Conservation (phyloP, 2,888 invertebrate species). For the Tortricodes alternella region DNA sequence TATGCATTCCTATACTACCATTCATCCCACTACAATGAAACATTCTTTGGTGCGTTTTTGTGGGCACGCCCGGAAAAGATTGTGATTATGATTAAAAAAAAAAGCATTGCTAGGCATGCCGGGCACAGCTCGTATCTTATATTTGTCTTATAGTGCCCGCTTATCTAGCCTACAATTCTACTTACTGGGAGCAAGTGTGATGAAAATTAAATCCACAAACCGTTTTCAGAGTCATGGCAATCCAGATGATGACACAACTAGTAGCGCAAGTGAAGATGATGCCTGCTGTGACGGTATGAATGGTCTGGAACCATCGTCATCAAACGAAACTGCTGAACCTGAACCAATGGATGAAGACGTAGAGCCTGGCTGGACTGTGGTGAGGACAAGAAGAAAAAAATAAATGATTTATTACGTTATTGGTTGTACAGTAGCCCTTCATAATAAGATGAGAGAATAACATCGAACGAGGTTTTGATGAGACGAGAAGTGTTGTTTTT, state of each 20-base stretch:
- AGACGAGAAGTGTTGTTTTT: too few relatives aligned
- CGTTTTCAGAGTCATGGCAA: slow-evolving; percentile 68
- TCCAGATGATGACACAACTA: slow-evolving; percentile 74
- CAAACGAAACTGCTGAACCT: slow-evolving; percentile 44
- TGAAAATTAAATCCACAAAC: not conserved
- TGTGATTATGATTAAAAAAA: too few relatives aligned
- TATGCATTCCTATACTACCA: too few relatives aligned
- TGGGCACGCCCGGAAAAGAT: too few relatives aligned
- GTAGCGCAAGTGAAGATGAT: slow-evolving; percentile 67
- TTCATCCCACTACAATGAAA: too few relatives aligned
- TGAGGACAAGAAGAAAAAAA: slow-evolving; percentile 79
- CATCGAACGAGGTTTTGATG: too few relatives aligned
- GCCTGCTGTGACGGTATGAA: slow-evolving; percentile 52
- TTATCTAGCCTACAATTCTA: not conserved
- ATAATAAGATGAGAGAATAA: too few relatives aligned
- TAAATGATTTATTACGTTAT: slow-evolving; percentile 41
- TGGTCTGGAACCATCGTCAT: slow-evolving; percentile 45
- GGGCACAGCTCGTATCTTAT: too few relatives aligned
- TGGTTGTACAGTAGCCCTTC: too few relatives aligned
- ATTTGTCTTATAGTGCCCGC: too few relatives aligned
- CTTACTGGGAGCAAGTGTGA: not conserved
- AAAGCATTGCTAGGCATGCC: too few relatives aligned
- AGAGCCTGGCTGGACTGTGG: slow-evolving; percentile 87
- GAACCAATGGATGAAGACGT: slow-evolving; percentile 76
- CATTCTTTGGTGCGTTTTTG: too few relatives aligned